phyloP scores from a whole-genome alignment of 2,888 invertebrate genomes.

The Piscicola geometra region DNA sequence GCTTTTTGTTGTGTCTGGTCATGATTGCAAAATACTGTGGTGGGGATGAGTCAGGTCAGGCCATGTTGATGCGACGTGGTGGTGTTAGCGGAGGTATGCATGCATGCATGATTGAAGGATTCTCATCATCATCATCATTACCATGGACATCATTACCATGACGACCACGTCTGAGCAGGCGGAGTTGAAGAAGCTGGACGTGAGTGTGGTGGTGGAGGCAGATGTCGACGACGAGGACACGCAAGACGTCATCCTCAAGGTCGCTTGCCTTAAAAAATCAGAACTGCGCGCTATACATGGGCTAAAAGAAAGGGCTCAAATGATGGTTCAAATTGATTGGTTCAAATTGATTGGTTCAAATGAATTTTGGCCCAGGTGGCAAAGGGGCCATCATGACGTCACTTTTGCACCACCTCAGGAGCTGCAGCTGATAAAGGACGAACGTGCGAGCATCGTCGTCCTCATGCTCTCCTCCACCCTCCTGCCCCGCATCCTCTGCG shows the following conservation, averaged over 20 bases:
- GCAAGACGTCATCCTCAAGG: neutral
- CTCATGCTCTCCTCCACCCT: neutral
- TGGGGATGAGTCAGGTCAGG: too few species aligned
- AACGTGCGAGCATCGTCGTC: neutral
- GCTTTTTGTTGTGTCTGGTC: too few species aligned
- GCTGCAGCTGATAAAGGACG: neutral
- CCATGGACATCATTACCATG: too few species aligned
- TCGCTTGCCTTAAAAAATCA: neutral
- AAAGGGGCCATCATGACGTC: neutral
- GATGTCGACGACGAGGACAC: neutral
- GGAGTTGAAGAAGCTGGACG: neutral
- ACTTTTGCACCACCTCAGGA: neutral
- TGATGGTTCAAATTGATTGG: neutral
- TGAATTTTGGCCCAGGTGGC: too few species aligned
- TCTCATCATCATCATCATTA: neutral
- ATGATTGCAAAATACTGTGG: too few species aligned
- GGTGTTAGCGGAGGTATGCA: too few species aligned
- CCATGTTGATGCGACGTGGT: too few species aligned
- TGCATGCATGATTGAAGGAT: neutral
- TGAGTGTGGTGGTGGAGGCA: slow-evolving; percentile 8
- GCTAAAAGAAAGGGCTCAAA: too few species aligned
- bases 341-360: neutral
- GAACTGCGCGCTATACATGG: too few species aligned
- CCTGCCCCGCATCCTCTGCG: neutral
- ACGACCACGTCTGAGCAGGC: too few species aligned